Conservation (phyloP, 2,888 invertebrate species). For the Rhodophaea formosa region DNA sequence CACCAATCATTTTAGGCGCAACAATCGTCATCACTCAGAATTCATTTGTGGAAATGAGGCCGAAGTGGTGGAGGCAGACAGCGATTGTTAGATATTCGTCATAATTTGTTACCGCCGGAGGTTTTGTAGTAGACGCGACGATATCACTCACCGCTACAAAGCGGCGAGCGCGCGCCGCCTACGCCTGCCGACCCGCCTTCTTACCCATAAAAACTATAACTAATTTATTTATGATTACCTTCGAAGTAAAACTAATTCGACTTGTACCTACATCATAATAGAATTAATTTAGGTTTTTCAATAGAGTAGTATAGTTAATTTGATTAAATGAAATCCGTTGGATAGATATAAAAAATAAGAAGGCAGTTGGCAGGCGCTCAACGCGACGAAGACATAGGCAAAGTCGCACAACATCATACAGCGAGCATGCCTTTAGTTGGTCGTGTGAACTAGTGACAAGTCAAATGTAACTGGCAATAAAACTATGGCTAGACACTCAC, state of each 20-base stretch:
- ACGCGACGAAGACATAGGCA: slow-evolving; percentile 47
- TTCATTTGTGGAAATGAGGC: neutral
- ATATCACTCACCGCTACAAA: slow-evolving; percentile 28
- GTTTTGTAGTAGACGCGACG: slow-evolving; percentile 2
- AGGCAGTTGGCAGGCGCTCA: slow-evolving; percentile 45
- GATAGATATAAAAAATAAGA: neutral
- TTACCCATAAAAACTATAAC: too few relatives aligned
- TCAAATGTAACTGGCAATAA: slow-evolving; percentile 75
- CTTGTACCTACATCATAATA: too few relatives aligned
- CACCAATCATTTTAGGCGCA: neutral
- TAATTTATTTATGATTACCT: neutral
- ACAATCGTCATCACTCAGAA: neutral
- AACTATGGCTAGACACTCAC: slow-evolving; percentile 32
- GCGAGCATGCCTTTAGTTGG: slow-evolving; percentile 71
- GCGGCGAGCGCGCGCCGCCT: slow-evolving; percentile 40
- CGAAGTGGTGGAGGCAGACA: neutral
- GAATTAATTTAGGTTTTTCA: too few relatives aligned
- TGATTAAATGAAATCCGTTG: too few relatives aligned
- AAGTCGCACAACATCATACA: slow-evolving; percentile 52
- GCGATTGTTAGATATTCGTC: neutral
- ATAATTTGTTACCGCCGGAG: neutral
- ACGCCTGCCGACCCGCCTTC: slow-evolving; percentile 18
- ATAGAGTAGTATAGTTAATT: too few relatives aligned
- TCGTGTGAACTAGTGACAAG: slow-evolving; percentile 64
- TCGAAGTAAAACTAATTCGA: too few relatives aligned